Conservation (phyloP, 2,888 invertebrate species). For the Venusia cambrica region DNA sequence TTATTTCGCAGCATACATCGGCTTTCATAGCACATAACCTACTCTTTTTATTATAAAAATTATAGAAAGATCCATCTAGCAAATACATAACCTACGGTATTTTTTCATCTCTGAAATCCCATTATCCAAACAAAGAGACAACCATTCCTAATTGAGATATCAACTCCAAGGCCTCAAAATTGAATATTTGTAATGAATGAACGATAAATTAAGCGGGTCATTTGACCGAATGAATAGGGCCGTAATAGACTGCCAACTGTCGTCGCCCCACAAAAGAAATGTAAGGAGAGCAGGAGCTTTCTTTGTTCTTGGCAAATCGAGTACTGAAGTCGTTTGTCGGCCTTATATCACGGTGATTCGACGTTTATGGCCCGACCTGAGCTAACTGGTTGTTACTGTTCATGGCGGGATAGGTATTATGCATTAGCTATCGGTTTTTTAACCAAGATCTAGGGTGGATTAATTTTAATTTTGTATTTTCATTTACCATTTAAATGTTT, state of each 20-base stretch:
- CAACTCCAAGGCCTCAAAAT: constrained; percentile 43
- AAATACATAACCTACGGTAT: too few relatives aligned
- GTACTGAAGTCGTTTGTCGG: constrained; percentile 71
- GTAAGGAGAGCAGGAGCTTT: constrained; percentile 51
- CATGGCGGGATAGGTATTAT: constrained; percentile 45
- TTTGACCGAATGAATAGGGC: constrained; percentile 72
- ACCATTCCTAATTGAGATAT: constrained; percentile 22
- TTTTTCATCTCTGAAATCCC: too few relatives aligned
- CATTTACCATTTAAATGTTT: too few relatives aligned
- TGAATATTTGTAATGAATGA: constrained; percentile 59
- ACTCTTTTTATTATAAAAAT: too few relatives aligned
- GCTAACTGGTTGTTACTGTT: constrained; percentile 54
- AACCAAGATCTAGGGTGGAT: constrained; percentile 20
- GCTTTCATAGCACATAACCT: too few relatives aligned
- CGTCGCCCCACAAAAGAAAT: constrained; percentile 71
- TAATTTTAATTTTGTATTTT: too few relatives aligned
- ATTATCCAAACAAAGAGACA: constrained; percentile 9
- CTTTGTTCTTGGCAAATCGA: constrained; percentile 77
- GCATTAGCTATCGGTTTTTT: constrained; percentile 23
- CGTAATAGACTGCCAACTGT: constrained; percentile 73
- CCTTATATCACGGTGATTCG: constrained; percentile 75
- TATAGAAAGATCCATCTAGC: too few relatives aligned
- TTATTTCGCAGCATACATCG: too few relatives aligned
- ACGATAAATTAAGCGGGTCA: constrained; percentile 73
- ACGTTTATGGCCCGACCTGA: constrained; percentile 67